Evolutionary conservation across 2,888 invertebrate genomes (phyloP), one percentile per base, ranked within the genome.

Genomic region (Brachypalpus laphriformis): DNA sequence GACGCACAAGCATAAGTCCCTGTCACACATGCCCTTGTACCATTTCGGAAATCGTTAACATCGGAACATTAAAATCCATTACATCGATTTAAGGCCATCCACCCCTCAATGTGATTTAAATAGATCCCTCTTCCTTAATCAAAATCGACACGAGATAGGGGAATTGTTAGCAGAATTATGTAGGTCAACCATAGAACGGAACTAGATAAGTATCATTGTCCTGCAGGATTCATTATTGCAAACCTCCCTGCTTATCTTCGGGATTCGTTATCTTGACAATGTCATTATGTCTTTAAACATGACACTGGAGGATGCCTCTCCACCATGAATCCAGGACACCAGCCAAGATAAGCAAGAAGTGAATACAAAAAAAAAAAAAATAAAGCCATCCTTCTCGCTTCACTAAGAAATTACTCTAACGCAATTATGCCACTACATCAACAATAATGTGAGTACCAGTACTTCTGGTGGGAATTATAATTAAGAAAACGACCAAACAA

Each of bases 1-100:
- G 47, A 57, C 47, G 57, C 28, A 59, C 20, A 59, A 37, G 57
- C 28, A 59, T 14, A 59, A 37, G 37, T 66, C 57, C n/a, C 40
- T 31, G 40, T 20, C 76, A 66, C 61, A 61, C 61, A 61, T 61
- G 45, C 16, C 20, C 37, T 22, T 37, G 57, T n/a, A 7, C 11
- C 20, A 37, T 66, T 51, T 40, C 31, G 14, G 4, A 59, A 66
- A 65, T 80, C 74, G 56, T 61, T 57, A 78, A 40, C 56, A 59
- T 42, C 45, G 9, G 63, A 65, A 54, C 59, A 57, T 66, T 65
- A 71, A 82, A 82, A 82, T 82, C 82, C 71, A 78, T 82, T 82
- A 72, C 57, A 45, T 68, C 70, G 68, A 82, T 75, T 70, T 61
- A 54, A 74, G 40, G 18, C 51, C 61, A 47, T 14, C 59, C 42